Evolutionary conservation across 2,888 invertebrate species (phyloP).

Genomic region (Hololepta plana): DNA sequence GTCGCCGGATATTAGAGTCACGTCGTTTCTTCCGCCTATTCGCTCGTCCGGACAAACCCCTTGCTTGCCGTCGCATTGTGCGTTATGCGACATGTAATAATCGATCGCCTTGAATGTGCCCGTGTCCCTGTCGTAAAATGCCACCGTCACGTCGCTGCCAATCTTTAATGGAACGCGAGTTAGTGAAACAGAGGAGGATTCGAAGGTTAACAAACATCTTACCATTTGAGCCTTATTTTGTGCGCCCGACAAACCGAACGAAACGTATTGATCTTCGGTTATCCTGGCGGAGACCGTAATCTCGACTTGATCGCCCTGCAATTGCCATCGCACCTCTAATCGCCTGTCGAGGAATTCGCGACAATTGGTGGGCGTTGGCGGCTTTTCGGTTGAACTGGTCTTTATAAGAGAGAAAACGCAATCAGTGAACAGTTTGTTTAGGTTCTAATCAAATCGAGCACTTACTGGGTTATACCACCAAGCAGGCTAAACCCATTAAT

Average conservation of each 20-base stretch:
- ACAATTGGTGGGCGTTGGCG: constrained; percentile 53
- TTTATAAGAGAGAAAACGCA: constrained; percentile 26
- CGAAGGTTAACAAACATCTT: too few species aligned
- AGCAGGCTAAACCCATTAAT: constrained; percentile 42
- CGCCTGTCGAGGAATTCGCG: constrained; percentile 67
- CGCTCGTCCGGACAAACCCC: constrained; percentile 77
- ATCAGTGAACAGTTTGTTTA: too few species aligned
- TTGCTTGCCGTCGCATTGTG: constrained; percentile 64
- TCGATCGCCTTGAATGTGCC: constrained; percentile 59
- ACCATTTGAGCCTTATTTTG: constrained; percentile 57
- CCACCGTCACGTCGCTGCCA: constrained; percentile 71
- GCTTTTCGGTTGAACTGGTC: constrained; percentile 61
- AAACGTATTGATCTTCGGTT: constrained; percentile 70
- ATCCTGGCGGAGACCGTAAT: constrained; percentile 65
- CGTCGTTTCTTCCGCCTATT: constrained; percentile 66
- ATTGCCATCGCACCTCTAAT: constrained; percentile 75
- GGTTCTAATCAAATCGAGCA: constrained; percentile 22
- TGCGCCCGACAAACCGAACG: constrained; percentile 70
- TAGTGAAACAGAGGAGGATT: too few species aligned
- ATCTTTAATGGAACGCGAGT: too few species aligned
- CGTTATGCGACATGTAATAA: constrained; percentile 64
- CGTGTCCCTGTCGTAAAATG: constrained; percentile 44
- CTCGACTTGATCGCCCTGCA: constrained; percentile 55
- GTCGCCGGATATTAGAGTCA: constrained; percentile 53
- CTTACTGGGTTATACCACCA: constrained; percentile 92